Evolutionary conservation across 2,888 invertebrate genomes (phyloP).

Genomic region (Chloroclystis v-ata): DNA sequence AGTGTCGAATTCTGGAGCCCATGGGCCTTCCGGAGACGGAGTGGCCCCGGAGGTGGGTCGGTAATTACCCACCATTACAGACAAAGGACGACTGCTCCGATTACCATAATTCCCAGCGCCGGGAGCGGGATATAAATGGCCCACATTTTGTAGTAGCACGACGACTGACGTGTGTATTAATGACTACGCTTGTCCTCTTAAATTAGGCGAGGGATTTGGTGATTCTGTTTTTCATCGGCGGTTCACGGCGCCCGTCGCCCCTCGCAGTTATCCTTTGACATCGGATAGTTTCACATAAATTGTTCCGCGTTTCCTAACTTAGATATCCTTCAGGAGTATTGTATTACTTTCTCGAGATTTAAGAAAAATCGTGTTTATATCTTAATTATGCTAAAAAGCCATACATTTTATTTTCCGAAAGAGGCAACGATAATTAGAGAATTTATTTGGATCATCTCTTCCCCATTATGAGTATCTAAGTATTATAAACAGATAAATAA

Average conservation of each 20-base stretch:
- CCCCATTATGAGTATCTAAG: constrained; percentile 12
- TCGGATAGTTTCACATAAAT: constrained; percentile 37
- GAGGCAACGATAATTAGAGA: background rate
- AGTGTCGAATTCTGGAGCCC: constrained; percentile 72
- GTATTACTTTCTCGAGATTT: constrained; percentile 10
- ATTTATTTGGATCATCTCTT: background rate
- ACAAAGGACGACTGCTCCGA: constrained; percentile 77
- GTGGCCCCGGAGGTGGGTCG: constrained; percentile 71
- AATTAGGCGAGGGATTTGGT: constrained; percentile 74
- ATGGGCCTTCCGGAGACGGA: constrained; percentile 61
- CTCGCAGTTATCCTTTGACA: constrained; percentile 36
- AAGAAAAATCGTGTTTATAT: too few species aligned
- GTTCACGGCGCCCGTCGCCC: constrained; percentile 23
- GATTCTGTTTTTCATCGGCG: constrained; percentile 73
- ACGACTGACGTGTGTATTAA: constrained; percentile 77
- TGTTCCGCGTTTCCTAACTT: constrained; percentile 25
- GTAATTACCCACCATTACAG: constrained; percentile 78
- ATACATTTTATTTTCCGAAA: background rate
- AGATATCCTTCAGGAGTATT: constrained; percentile 17
- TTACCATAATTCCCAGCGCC: constrained; percentile 76
- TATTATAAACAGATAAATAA: constrained; percentile 21
- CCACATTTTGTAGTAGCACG: constrained; percentile 76
- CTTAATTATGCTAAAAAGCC: too few species aligned
- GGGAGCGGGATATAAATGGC: constrained; percentile 72
- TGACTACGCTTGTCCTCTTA: constrained; percentile 75